These are phyloP conservation scores for Tokudaia muenninki DNA, from an alignment of 2,797 vertebrate species.

Conservation along the genomic window DNA sequence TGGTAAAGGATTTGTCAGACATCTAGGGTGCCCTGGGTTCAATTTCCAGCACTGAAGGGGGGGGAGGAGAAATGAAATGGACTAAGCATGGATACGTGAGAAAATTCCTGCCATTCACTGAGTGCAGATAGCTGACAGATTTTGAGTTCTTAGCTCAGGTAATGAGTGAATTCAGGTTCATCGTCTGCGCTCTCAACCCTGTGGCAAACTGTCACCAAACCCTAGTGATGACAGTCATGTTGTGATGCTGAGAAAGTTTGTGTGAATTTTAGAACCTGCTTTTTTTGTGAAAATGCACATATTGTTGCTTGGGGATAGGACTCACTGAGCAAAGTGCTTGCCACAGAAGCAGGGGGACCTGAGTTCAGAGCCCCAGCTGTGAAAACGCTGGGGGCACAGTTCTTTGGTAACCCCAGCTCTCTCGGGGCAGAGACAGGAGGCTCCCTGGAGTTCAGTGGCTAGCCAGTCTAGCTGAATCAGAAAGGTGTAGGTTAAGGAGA, in stretches of 20 bases:
- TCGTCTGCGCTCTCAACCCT: not conserved
- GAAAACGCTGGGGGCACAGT: not conserved
- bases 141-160: constrained; percentile 19
- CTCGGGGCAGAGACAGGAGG: not conserved
- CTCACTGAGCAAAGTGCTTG: not conserved
- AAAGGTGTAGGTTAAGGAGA: not conserved
- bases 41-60: not conserved
- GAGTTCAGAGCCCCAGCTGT: not conserved
- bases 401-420: not conserved
- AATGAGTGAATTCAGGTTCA: not conserved
- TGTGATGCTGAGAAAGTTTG: not conserved
- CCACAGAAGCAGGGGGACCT: not conserved
- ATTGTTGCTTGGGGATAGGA: not conserved
- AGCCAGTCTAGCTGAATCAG: not conserved
- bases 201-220: not conserved
- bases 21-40: not conserved
- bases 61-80: not conserved
- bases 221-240: not conserved
- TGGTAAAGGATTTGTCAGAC: not conserved
- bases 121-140: not conserved
- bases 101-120: not conserved
- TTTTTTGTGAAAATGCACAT: not conserved
- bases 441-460: not conserved
- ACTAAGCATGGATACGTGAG: not conserved
- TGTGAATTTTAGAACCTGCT: not conserved